Base-by-base conservation (phyloP, 2,797 vertebrate species). In the Gadopsis marmoratus region DNA sequence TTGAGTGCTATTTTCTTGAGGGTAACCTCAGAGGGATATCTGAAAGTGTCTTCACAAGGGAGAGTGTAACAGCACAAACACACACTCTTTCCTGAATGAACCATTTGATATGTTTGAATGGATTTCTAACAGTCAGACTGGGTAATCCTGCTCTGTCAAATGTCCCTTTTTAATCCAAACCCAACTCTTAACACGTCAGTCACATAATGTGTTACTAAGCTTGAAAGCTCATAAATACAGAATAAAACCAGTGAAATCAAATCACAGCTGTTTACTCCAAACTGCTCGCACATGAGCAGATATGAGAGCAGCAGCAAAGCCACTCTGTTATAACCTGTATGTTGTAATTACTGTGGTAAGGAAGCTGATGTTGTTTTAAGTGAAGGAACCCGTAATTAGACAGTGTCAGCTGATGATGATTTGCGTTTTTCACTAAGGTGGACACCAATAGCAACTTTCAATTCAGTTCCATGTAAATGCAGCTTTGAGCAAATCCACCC, bases 191-290 rank as follows among this genome's bases (percentile, higher is more conserved):
- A 60, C 37, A 35, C 48, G 56, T 41, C 51, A 1, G 31, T 55
- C 72, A 43, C 51, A 23, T 48, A 21, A 41, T 54, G 78, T 74
- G 76, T 65, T 2, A 45, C 41, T 79, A 31, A 82, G 56, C 65
- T 17, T 16, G 29, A 65, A 61, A 79, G 56, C 74, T 73, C 54
- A 35, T 45, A 56, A 72, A 83, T 45, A 47, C 76, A 78, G 76
- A 66, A 75, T 71, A 43, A 75, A 79, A 31, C 23, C 0, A 39
- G 31, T 41, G 8, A 45, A 58, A 23, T 67, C 29, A 61, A 39
- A 68, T 29, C 41, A 63, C 43, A 58, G 61, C 29, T 64, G n/a
- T 63, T 5, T 35, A 63, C 53, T 48, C 17, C 21, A 19, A 48
- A 48, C 45, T 65, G 37, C 16, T 43, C 26, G 3, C 1, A 41